Conservation (phyloP, 2,797 vertebrate genomes). For the Lepilemur septentrionalis region DNA sequence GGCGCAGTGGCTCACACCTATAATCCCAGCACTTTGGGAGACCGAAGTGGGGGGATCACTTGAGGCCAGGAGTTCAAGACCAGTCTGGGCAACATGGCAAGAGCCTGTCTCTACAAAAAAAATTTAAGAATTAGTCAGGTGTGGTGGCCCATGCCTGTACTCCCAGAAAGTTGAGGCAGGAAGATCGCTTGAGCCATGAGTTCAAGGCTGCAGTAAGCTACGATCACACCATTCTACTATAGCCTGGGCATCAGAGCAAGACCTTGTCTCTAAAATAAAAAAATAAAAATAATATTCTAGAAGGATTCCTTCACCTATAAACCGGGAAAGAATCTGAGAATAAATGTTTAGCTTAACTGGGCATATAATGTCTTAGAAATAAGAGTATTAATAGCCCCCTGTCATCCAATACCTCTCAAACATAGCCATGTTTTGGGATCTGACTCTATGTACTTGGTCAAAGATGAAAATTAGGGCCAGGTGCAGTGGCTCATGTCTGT, state of each 20-base stretch:
- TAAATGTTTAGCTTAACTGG: background rate
- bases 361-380: background rate
- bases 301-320: background rate
- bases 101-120: background rate
- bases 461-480: background rate
- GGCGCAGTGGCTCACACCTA: background rate
- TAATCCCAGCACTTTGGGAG: background rate
- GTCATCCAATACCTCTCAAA: background rate
- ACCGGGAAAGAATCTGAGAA: background rate
- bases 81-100: background rate
- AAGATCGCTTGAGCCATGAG: background rate
- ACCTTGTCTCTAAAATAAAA: background rate
- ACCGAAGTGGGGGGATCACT: background rate
- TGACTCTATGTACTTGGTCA: background rate
- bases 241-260: background rate
- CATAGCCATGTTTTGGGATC: background rate
- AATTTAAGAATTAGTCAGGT: background rate
- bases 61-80: background rate
- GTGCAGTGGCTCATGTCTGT: no score
- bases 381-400: slow-evolving; percentile 3
- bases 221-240: background rate
- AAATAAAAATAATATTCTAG: background rate
- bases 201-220: background rate
- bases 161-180: background rate
- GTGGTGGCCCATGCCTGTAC: background rate